phyloP scores from a whole-genome alignment of 2,113 vertebrate species.

The Mastomys natalensis region DNA sequence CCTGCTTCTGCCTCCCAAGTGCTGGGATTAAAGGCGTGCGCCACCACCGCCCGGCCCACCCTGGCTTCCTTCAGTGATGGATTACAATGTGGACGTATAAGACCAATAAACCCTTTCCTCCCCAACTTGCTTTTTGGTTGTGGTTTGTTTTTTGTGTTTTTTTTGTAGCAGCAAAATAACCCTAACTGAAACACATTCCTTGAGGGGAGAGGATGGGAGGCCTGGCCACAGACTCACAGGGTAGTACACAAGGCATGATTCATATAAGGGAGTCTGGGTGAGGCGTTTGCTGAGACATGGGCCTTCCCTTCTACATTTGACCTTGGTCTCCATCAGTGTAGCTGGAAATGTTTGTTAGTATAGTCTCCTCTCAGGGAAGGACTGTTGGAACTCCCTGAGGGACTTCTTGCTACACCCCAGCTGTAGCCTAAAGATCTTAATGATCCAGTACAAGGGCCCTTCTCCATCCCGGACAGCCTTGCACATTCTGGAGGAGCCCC shows the following conservation, averaged over 20 bases:
- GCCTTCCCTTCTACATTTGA: not conserved
- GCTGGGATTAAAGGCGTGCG: no score
- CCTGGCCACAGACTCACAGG: not conserved
- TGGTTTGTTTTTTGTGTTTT: no score
- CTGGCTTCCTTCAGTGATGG: not conserved
- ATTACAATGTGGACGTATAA: not conserved
- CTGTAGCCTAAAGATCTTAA: not conserved
- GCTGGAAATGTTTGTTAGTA: not conserved
- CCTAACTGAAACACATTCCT: not conserved
- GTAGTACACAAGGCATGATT: no score
- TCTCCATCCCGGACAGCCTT: not conserved
- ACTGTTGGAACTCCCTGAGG: not conserved
- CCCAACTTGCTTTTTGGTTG: not conserved
- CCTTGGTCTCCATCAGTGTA: not conserved
- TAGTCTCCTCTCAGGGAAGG: not conserved
- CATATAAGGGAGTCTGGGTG: constrained; percentile 44
- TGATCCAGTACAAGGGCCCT: not conserved
- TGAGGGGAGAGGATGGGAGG: not conserved
- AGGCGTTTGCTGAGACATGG: not conserved
- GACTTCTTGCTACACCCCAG: not conserved
- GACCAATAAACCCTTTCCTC: not conserved
- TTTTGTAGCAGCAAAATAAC: not conserved
- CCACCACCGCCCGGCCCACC: no score
- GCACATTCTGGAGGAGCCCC: no score
- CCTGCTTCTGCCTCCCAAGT: no score